Percentiles rank a stretch among this genome's conserved stretches.
Conservation (phyloP, 2,888 invertebrate genomes). For the Sarcophaga variegata region DNA sequence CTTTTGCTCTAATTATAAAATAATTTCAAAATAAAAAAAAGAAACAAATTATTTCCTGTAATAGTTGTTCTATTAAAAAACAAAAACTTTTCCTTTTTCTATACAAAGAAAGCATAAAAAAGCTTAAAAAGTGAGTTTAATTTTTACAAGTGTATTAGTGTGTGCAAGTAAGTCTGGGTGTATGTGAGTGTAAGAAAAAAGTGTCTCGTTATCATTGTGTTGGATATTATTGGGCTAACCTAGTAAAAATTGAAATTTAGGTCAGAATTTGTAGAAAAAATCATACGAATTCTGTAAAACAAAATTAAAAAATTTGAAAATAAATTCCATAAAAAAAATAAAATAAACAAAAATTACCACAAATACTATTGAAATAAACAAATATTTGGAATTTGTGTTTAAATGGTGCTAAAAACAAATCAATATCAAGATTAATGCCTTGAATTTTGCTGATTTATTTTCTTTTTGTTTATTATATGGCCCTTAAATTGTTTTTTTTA, state of each 20-base stretch:
- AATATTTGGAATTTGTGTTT: too few relatives aligned
- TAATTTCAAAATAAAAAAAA: too few relatives aligned
- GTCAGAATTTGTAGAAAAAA: constrained; percentile 56
- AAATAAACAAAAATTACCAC: too few relatives aligned
- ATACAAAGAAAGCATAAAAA: constrained; percentile 38
- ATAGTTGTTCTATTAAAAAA: not conserved
- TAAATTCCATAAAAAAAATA: not conserved
- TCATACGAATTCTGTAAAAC: constrained; percentile 15
- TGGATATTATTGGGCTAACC: constrained; percentile 52
- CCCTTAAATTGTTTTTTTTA: not conserved
- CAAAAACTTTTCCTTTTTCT: constrained; percentile 48
- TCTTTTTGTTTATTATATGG: not conserved
- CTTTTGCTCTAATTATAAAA: too few relatives aligned
- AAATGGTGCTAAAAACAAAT: too few relatives aligned
- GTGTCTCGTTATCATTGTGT: constrained; percentile 29
- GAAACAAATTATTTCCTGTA: too few relatives aligned
- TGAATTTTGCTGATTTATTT: not conserved
- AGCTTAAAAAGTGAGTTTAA: not conserved
- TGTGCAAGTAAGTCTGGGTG: constrained; percentile 19
- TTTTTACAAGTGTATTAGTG: not conserved
- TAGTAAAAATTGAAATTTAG: constrained; percentile 64
- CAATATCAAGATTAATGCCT: not conserved
- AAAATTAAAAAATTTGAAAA: constrained; percentile 13
- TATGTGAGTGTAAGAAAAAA: constrained; percentile 13
- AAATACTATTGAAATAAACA: too few relatives aligned